Conservation (phyloP, 2,888 invertebrate species). For the Caenorhabditis macrosperma region DNA sequence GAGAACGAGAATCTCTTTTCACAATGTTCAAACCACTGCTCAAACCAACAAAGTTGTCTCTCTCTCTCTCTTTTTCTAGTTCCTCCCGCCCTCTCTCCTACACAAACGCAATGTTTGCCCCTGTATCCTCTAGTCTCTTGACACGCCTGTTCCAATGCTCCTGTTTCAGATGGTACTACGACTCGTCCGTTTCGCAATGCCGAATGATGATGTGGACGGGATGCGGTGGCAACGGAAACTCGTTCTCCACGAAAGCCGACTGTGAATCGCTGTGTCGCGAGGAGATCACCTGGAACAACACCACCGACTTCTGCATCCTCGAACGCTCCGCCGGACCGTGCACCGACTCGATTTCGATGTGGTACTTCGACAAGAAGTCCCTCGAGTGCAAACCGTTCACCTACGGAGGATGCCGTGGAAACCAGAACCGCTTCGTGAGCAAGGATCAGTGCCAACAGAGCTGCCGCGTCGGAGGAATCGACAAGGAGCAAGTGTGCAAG, state of each 20-base stretch:
- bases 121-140: background rate
- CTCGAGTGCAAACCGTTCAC: conserved; percentile 74
- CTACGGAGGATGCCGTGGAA: conserved; percentile 79
- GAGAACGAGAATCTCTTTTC: too few species aligned
- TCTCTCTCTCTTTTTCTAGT: background rate
- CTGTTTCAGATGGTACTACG: conserved; percentile 75
- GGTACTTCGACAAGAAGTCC: conserved; percentile 71
- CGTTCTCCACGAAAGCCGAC: conserved; percentile 74
- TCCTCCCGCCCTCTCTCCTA: background rate
- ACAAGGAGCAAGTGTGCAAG: conserved; percentile 62
- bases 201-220: conserved; percentile 77
- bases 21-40: background rate
- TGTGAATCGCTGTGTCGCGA: conserved; percentile 74
- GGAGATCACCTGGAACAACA: conserved; percentile 53
- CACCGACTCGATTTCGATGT: conserved; percentile 75
- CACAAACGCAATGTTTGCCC: conserved; percentile 14
- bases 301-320: conserved; percentile 43
- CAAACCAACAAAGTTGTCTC: background rate
- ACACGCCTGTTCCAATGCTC: background rate
- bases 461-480: conserved; percentile 17
- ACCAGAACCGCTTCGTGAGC: conserved; percentile 67
- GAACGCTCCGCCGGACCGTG: conserved; percentile 75
- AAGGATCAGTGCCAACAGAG: conserved; percentile 55
- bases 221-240: conserved; percentile 79
- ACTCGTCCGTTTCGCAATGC: conserved; percentile 67